Conservation (phyloP, 2,113 vertebrate species). For the Prochilodus magdalenae region DNA sequence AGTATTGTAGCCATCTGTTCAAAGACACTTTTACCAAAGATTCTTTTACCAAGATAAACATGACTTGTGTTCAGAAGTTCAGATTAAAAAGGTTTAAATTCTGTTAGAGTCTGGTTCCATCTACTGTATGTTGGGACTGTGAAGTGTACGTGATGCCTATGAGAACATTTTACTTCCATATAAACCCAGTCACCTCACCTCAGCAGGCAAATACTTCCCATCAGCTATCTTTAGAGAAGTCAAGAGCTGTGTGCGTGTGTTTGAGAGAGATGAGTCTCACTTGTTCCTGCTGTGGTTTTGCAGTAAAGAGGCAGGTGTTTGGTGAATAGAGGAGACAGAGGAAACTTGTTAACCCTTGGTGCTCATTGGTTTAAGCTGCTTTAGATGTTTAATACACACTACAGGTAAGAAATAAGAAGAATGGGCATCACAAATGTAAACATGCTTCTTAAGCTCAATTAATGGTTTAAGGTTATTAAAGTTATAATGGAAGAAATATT, state of each 20-base stretch:
- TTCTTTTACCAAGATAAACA: not conserved
- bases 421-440: not conserved
- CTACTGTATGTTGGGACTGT: not conserved
- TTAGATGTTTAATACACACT: not conserved
- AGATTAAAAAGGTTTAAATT: not conserved
- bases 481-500: no score
- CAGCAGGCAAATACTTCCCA: slow-evolving; percentile 36
- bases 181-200: slow-evolving; percentile 40
- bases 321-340: slow-evolving; percentile 43
- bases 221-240: slow-evolving; percentile 44
- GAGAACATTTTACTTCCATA: slow-evolving; percentile 30
- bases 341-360: slow-evolving; percentile 24
- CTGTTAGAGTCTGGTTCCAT: not conserved
- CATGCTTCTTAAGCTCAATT: no score
- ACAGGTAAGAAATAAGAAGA: not conserved
- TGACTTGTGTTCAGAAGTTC: not conserved
- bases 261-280: slow-evolving; percentile 31
- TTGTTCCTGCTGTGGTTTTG: slow-evolving; percentile 56
- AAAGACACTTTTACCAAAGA: not conserved
- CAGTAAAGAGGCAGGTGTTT: slow-evolving; percentile 49
- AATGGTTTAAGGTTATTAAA: no score
- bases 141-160: not conserved
- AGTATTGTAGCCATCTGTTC: not conserved
- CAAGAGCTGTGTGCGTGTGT: slow-evolving; percentile 36
- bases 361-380: not conserved